Conservation (phyloP, 2,797 vertebrate species). For the Cephalopachus bancanus region DNA sequence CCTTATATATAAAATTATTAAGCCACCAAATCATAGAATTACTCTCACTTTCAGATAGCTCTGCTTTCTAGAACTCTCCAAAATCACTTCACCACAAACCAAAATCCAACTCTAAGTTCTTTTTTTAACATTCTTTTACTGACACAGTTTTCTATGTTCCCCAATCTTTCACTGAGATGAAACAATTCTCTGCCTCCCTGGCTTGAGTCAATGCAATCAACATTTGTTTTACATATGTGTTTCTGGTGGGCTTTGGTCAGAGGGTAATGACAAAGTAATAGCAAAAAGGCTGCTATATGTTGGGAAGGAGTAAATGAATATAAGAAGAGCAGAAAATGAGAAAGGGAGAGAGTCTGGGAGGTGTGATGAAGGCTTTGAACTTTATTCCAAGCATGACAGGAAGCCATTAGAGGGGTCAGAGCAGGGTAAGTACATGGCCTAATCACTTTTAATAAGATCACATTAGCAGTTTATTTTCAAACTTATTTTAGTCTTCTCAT, state of each 20-base stretch:
- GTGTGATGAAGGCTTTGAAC: neutral
- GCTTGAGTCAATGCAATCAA: neutral
- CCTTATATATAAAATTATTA: conserved; percentile 11
- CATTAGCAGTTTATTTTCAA: neutral
- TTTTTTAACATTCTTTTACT: neutral
- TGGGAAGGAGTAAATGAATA: neutral
- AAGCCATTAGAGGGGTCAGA: neutral
- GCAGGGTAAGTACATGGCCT: neutral
- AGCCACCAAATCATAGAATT: neutral
- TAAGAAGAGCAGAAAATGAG: neutral
- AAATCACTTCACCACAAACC: conserved; percentile 6
- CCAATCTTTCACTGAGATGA: neutral
- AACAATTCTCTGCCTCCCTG: neutral
- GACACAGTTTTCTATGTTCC: neutral
- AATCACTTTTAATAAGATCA: neutral
- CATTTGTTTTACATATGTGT: neutral
- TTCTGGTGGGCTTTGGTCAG: neutral
- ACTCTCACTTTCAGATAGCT: neutral
- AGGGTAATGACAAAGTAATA: conserved; percentile 1
- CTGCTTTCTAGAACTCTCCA: neutral
- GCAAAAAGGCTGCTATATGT: neutral
- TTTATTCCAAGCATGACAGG: neutral
- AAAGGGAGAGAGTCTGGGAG: neutral
- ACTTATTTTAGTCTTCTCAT: neutral
- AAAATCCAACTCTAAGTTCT: neutral